Evolutionary conservation across 2,113 vertebrate species (phyloP).

Genomic region (Myiozetetes cayanensis): DNA sequence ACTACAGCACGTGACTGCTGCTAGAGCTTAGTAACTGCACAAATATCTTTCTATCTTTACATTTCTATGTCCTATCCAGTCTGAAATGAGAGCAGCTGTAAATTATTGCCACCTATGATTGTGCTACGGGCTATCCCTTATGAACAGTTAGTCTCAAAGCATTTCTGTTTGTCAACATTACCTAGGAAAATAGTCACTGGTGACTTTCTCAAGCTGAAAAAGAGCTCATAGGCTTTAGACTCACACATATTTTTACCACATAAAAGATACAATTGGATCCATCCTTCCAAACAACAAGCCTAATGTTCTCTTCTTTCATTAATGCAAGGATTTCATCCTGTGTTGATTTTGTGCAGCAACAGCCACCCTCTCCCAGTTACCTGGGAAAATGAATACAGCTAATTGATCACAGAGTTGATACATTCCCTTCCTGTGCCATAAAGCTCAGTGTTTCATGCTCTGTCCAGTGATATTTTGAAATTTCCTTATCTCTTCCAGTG

Average conservation of each 20-base stretch:
- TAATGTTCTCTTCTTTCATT: not conserved
- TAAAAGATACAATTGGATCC: not conserved
- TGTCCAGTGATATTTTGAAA: not conserved
- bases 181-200: not conserved
- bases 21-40: not conserved
- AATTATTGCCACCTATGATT: not conserved
- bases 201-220: not conserved
- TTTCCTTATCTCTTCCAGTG: not conserved
- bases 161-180: not conserved
- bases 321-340: not conserved
- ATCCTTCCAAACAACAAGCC: not conserved
- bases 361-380: not conserved
- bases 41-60: conserved; percentile 7
- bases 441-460: not conserved
- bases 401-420: not conserved
- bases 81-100: conserved; percentile 7
- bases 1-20: not conserved
- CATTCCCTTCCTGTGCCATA: not conserved
- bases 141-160: not conserved
- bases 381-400: not conserved
- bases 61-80: not conserved
- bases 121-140: not conserved
- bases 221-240: not conserved
- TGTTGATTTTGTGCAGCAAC: not conserved
- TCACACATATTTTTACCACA: not conserved